Base-by-base conservation (phyloP, 2,888 invertebrate species). In the Saturnia pavonia region DNA sequence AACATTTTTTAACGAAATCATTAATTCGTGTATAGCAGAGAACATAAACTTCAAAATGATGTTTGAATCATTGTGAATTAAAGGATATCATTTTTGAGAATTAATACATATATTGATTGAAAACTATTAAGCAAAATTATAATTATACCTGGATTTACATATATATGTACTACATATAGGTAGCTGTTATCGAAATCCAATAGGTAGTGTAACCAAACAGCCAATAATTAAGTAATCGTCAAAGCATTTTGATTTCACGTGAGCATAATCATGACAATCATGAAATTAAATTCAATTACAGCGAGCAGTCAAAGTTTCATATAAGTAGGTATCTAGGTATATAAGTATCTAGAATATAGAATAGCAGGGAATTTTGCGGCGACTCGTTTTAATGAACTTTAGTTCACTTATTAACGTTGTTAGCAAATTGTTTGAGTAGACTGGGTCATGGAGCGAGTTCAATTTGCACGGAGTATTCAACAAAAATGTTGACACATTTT, bases 231-330 rank as follows among this genome's bases (percentile, higher is more conserved):
- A 3, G 48, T 78, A 80, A 82, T 81, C 77, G 81, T 76, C 74
- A 77, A n/a, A 75, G 75, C 77, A 75, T 81, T 82, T 78, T 75
- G 75, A 84, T 82, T 81, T 76, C 78, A 76, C 74, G 75, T 79
- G 77, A 79, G 78, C 79, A 80, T 80, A 79, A n/a, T n/a, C 82
- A 80, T 82, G 72, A 76, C 80, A 82, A 80, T 85, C 84, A 85
- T 83, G 83, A 78, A 69, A 72, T 77, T 73, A 82, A 85, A 88
- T 88, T 88, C 87, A 87, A 91, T 91, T 86, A 87, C 82, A 72
- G 67, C 76, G 76, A 74, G 77, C 77, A 80, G 81, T 78, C 74
- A 80, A 76, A 73, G 78, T 75, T 81, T 74, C 80, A 81, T 83
- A 87, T 85, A 84, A 71, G 67, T 74, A 63, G 70, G 68, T n/a